Base-by-base conservation (phyloP, 1,140 invertebrate species). In the Drosophila gunungcola region DNA sequence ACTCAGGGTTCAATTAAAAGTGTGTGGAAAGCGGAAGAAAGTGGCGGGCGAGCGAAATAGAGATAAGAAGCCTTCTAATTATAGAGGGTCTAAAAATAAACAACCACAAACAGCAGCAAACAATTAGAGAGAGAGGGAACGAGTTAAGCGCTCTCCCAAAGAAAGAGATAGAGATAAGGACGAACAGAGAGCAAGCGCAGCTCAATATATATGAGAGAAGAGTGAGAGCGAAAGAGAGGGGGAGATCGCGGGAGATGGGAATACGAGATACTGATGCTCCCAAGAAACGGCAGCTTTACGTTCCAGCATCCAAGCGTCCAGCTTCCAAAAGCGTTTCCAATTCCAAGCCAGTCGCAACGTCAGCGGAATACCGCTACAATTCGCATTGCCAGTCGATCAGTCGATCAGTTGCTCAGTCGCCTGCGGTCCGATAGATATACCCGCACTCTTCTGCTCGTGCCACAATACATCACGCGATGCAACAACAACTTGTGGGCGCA, bases 321-420 rank as follows among this genome's bases (percentile, higher is more conserved):
- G 74, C 68, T 72, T 74, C 58, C 82, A 84, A 85, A 85, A 85
- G 73, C 81, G 73, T 76, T 85, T 85, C 54, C 78, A 85, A 85
- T 86, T 85, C 81, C 73, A 85, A 85, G 73, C 78, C 73, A 83
- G 78, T 70, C 77, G 82, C 81, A 85, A 80, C 82, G 73, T 80
- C 70, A 60, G 72, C 72, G 69, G 53, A 55, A 45, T 64, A 73
- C 60, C 60, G 60, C 60, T 60, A 63, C 21, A 29, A 41, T 29
- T 62, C 60, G 54, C 29, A 60, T 12, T 41, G 36, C 21, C 53
- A 32, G 60, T 42, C 60, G 21, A 32, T 32, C 5, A 32, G 29
- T 32, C 29, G 29, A 32, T 32, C 29, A 32, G 29, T 32, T 32
- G 29, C 29, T 7, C 29, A 32, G 29, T 6, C 29, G 29, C 45